These are phyloP conservation scores for Acromyrmex charruanus DNA, from an alignment of 1,140 invertebrate genomes.

Conservation along the genomic window DNA sequence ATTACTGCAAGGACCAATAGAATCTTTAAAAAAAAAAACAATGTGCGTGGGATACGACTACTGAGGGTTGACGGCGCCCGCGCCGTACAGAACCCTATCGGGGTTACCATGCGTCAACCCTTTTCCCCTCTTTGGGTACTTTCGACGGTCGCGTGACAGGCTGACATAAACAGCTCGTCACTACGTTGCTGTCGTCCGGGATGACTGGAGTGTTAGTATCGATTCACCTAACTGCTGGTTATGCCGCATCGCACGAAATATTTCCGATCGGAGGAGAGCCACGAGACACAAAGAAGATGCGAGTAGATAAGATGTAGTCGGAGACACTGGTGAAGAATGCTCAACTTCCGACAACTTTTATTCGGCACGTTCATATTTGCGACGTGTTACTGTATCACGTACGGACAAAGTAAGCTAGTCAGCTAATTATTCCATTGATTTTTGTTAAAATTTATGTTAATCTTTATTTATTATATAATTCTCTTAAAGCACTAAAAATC, in stretches of 20 bases:
- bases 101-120: not conserved
- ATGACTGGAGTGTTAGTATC: slow-evolving; percentile 66
- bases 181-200: slow-evolving; percentile 33
- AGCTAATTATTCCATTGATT: not conserved
- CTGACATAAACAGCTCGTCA: slow-evolving; percentile 48
- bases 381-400: not conserved
- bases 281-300: not conserved
- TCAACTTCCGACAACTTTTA: not conserved
- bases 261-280: not conserved
- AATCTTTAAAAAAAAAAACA: not conserved
- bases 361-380: not conserved
- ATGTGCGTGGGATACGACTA: not conserved
- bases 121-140: slow-evolving; percentile 39
- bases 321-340: slow-evolving; percentile 44
- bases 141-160: slow-evolving; percentile 44
- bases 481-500: not conserved
- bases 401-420: slow-evolving; percentile 35
- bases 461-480: not conserved
- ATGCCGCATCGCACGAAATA: slow-evolving; percentile 12
- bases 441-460: not conserved
- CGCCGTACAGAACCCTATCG: slow-evolving; percentile 17
- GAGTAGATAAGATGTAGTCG: slow-evolving; percentile 39
- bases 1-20: not conserved
- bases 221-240: slow-evolving; percentile 62
- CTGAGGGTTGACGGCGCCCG: slow-evolving; percentile 32